Evolutionary conservation across 2,113 vertebrate species (phyloP).

Genomic region (Hemibagrus wyckioides): DNA sequence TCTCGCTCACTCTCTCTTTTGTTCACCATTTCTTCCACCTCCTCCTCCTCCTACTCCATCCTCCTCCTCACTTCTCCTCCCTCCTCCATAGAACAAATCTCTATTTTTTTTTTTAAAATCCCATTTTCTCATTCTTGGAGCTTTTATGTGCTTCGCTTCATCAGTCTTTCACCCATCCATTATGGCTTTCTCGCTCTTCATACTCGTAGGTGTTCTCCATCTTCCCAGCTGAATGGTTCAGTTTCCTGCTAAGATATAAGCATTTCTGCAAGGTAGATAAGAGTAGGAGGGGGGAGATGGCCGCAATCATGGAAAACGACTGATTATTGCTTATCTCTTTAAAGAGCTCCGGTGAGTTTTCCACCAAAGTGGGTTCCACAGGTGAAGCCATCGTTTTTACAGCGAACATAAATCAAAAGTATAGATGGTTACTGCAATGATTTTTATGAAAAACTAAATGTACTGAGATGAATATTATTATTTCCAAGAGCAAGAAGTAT

Average conservation of each 20-base stretch:
- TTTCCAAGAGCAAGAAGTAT: neutral
- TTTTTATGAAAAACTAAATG: neutral
- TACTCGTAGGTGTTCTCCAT: slow-evolving; percentile 30
- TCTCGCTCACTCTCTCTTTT: neutral
- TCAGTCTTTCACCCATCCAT: slow-evolving; percentile 27
- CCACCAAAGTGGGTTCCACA: neutral
- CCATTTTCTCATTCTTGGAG: slow-evolving; percentile 19
- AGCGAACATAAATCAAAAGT: no score
- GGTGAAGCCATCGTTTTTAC: neutral
- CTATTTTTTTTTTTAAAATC: slow-evolving; percentile 7
- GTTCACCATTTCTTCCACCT: neutral
- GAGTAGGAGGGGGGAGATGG: neutral
- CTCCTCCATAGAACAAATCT: neutral
- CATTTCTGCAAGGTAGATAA: slow-evolving; percentile 8
- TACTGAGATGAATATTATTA: neutral
- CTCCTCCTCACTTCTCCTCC: neutral
- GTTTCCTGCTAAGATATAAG: neutral
- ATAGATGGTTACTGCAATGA: neutral
- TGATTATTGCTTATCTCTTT: neutral
- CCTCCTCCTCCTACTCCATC: neutral
- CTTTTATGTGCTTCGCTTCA: slow-evolving; percentile 29
- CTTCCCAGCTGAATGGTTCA: neutral
- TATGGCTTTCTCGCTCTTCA: slow-evolving; percentile 6
- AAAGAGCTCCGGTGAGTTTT: neutral
- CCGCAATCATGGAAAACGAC: neutral